A percentile compares a stretch with the other conserved stretches of the same genome.
These are phyloP conservation scores for Heterodera filipjevi DNA, from an alignment of 2,888 invertebrate genomes.

Conservation along the genomic window DNA sequence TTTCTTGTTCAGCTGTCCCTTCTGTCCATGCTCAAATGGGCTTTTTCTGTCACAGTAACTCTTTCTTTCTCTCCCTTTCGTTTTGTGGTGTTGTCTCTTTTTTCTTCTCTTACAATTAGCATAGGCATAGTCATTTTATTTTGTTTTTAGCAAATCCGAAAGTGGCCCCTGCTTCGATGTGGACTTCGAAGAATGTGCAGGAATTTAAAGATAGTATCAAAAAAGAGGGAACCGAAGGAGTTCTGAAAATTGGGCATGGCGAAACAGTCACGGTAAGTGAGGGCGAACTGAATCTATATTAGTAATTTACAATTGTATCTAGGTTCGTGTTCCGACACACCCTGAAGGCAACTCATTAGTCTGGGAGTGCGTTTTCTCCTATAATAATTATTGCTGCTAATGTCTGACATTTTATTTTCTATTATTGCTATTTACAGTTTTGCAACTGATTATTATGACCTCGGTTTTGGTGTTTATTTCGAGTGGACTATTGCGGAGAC, in stretches of 20 bases:
- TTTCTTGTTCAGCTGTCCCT: slow-evolving; percentile 59
- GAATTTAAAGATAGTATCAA: slow-evolving; percentile 76
- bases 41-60: slow-evolving; percentile 65
- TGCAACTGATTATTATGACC: slow-evolving; percentile 95
- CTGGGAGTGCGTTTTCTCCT: slow-evolving; percentile 79
- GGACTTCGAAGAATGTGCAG: slow-evolving; percentile 85
- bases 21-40: slow-evolving; percentile 65
- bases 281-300: too few species aligned
- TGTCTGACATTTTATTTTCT: too few species aligned
- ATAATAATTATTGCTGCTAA: too few species aligned
- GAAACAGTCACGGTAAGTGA: slow-evolving; percentile 89
- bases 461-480: slow-evolving; percentile 92
- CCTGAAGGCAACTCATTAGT: slow-evolving; percentile 88
- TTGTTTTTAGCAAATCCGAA: slow-evolving; percentile 64
- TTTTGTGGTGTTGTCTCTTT: slow-evolving; percentile 32
- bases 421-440: slow-evolving; percentile 69
- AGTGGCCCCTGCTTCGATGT: slow-evolving; percentile 80
- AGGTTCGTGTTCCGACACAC: slow-evolving; percentile 91
- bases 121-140: background rate
- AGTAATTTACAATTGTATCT: slow-evolving; percentile 16
- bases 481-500: slow-evolving; percentile 80
- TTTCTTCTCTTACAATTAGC: background rate
- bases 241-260: slow-evolving; percentile 90
- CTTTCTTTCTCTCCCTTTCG: slow-evolving; percentile 23
- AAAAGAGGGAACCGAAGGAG: slow-evolving; percentile 80